These are phyloP conservation scores for Zeugodacus cucurbitae DNA, from an alignment of 1,140 invertebrate species.

Conservation along the genomic window DNA sequence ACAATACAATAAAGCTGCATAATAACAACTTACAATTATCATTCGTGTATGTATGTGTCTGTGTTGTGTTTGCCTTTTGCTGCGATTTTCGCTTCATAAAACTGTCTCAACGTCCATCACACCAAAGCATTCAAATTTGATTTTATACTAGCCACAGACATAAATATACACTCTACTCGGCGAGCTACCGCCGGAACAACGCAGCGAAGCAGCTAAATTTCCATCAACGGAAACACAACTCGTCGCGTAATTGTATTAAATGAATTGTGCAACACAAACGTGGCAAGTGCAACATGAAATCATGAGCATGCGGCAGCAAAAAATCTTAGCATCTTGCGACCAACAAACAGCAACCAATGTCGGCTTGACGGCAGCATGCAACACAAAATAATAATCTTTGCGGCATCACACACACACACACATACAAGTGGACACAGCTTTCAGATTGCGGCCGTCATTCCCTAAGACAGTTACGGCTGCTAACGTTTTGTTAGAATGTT, in stretches of 20 bases:
- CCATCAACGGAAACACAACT: constrained; percentile 39
- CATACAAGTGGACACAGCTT: no score
- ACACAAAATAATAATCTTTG: constrained; percentile 34
- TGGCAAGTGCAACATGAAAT: constrained; percentile 25
- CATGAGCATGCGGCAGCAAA: neutral
- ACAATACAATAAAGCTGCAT: neutral
- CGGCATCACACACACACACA: neutral
- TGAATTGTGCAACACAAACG: constrained; percentile 33
- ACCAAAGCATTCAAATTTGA: constrained; percentile 6
- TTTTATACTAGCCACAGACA: constrained; percentile 7
- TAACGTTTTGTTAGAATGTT: constrained; percentile 27
- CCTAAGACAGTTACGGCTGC: neutral
- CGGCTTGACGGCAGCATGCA: neutral
- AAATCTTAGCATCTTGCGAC: no score
- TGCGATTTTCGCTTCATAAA: neutral
- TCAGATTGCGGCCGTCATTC: neutral
- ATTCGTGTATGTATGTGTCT: neutral
- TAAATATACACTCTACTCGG: neutral
- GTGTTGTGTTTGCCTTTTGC: neutral
- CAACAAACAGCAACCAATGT: neutral
- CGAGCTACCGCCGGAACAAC: neutral
- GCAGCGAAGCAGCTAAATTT: neutral
- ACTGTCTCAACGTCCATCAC: constrained; percentile 24
- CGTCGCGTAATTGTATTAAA: constrained; percentile 39
- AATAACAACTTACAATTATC: neutral